These are phyloP conservation scores for Tragulus kanchil DNA, from an alignment of 2,113 vertebrate genomes.

Conservation along the genomic window DNA sequence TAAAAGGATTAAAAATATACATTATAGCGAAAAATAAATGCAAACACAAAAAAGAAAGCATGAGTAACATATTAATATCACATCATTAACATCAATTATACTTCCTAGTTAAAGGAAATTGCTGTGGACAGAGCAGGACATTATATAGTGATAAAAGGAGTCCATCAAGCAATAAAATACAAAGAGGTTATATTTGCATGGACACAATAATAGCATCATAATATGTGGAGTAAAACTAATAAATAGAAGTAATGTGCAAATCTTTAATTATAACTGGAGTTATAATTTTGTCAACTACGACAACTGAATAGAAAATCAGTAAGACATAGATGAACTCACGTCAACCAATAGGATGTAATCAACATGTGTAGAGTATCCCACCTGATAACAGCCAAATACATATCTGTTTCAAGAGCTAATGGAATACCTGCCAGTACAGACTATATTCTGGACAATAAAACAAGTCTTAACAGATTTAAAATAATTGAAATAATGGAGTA, in stretches of 20 bases:
- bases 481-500: background rate
- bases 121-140: background rate
- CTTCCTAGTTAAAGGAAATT: background rate
- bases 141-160: background rate
- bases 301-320: background rate
- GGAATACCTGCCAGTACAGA: background rate
- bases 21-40: background rate
- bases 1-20: background rate
- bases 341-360: no score
- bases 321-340: background rate
- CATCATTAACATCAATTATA: background rate
- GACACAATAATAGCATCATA: background rate
- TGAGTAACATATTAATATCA: background rate
- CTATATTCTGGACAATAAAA: background rate
- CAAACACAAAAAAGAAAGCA: background rate
- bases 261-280: background rate
- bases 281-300: background rate
- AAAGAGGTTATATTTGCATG: background rate
- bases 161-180: background rate
- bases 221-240: background rate
- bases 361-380: background rate
- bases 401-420: background rate
- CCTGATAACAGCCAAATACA: background rate
- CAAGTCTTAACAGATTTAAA: background rate
- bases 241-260: background rate